These are phyloP conservation scores for Oriolus oriolus DNA, from an alignment of 2,113 vertebrate genomes.

Conservation along the genomic window DNA sequence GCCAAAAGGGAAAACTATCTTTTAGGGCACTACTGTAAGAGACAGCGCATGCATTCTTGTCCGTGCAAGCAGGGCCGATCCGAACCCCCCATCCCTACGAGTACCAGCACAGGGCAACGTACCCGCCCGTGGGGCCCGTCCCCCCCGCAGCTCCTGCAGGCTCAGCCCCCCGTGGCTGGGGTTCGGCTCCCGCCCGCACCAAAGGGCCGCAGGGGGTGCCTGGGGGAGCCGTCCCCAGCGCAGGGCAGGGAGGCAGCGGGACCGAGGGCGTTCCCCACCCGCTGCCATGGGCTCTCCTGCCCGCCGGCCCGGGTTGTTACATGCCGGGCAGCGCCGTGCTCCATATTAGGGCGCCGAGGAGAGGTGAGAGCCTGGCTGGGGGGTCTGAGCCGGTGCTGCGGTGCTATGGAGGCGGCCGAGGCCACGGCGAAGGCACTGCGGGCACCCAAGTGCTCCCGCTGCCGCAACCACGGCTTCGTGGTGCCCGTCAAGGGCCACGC, in stretches of 20 bases:
- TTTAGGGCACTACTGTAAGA: not conserved
- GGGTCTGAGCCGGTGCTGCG: fast-evolving
- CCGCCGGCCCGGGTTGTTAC: not conserved
- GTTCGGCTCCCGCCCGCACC: not conserved
- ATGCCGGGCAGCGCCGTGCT: not conserved
- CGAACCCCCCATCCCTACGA: not conserved
- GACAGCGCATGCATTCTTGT: not conserved
- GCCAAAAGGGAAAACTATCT: not conserved
- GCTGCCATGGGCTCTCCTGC: not conserved
- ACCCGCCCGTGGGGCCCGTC: fast-evolving
- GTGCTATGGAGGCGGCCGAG: not conserved
- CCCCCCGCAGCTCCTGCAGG: not conserved
- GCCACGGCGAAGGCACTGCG: conserved; percentile 3
- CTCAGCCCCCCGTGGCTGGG: not conserved
- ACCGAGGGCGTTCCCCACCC: not conserved
- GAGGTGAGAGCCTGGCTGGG: fast-evolving
- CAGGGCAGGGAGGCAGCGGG: not conserved
- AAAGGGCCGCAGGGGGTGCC: not conserved
- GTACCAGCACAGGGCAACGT: fast-evolving
- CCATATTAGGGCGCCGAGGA: not conserved
- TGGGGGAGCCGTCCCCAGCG: not conserved
- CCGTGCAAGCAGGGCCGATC: fast-evolving
- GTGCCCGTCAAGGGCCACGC: conserved; percentile 81
- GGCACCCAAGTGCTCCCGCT: conserved; percentile 79
- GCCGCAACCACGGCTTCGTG: conserved; percentile 81